Evolutionary conservation across 2,797 vertebrate genomes (phyloP), one percentile per base, ranked within the genome.

Genomic region (Sitta carolinensis): DNA sequence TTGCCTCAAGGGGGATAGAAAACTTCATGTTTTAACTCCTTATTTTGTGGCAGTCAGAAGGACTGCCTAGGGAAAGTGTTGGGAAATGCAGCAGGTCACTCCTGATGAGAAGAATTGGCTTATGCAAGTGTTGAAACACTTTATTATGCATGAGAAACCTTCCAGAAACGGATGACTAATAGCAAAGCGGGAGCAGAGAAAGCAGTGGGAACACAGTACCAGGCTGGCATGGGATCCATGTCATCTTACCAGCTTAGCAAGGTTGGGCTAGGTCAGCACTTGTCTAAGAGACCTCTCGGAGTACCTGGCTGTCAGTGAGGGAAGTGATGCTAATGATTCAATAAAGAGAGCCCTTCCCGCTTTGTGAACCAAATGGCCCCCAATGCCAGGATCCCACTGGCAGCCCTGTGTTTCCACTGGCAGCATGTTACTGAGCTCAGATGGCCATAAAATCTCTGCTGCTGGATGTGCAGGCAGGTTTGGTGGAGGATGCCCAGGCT

Each of bases 251-350:
- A 94, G 95, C 94, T 96, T 95, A 96, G 92, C 95, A 96, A 74
- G 95, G 95, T 94, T 97, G 96, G 95, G 96, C 94, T 92, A 70
- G 90, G 95, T 94, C 93, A 95, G 95, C 87, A 95, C 95, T 96
- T 97, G 94, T 92, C 89, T 91, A 87, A 95, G 95, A 97, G 95
- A 91, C 83, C 83, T 96, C 84, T 84, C 22, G 7, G 89, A 95
- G 90, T 89, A 92, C 84, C 92, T 96, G 95, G 92, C 93, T 95
- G 85, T 74, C 15, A 22, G 70, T 93, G 91, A 91, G 95, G 94
- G 95, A 97, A 95, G 76, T 90, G 92, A 90, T 96, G 85, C 86
- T 96, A 95, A 94, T 95, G 94, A 96, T 87, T 95, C 95, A 96
- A 89, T 94, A 94, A 96, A 93, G 81, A 93, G 84, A 94, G 89